Percentiles rank a stretch among this genome's conserved stretches.
phyloP scores from a whole-genome alignment of 2,113 vertebrate genomes.

The Rhegmatorhina hoffmannsi region DNA sequence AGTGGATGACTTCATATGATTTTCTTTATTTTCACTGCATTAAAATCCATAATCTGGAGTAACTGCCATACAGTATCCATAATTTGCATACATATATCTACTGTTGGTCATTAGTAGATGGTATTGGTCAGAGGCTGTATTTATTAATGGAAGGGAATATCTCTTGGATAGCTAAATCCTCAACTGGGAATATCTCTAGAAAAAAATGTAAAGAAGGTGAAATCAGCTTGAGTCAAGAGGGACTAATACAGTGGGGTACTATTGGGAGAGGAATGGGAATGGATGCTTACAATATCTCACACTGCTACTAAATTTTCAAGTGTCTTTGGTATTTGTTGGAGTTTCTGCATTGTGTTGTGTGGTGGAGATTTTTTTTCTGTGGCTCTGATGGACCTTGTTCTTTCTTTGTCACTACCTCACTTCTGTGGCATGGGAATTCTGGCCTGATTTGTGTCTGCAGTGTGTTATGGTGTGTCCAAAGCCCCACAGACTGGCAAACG shows the following conservation, averaged over 20 bases:
- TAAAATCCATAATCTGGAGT: not conserved
- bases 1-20: not conserved
- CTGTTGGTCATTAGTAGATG: not conserved
- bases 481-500: not conserved
- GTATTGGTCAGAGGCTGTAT: not conserved
- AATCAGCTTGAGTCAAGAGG: not conserved
- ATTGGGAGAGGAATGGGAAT: not conserved
- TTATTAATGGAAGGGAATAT: not conserved
- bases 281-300: not conserved
- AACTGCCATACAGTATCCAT: not conserved
- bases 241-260: not conserved
- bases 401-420: not conserved
- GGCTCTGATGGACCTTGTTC: not conserved
- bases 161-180: not conserved
- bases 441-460: not conserved
- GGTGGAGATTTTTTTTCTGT: not conserved
- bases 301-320: not conserved
- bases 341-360: not conserved
- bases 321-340: not conserved
- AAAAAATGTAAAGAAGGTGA: not conserved
- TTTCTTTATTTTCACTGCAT: not conserved
- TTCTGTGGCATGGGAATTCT: not conserved
- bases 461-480: not conserved
- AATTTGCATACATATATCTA: not conserved
- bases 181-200: not conserved